Percentiles rank a stretch among this genome's conserved stretches.
These are phyloP conservation scores for Abramis brama DNA, from an alignment of 2,113 vertebrate genomes.

Conservation along the genomic window DNA sequence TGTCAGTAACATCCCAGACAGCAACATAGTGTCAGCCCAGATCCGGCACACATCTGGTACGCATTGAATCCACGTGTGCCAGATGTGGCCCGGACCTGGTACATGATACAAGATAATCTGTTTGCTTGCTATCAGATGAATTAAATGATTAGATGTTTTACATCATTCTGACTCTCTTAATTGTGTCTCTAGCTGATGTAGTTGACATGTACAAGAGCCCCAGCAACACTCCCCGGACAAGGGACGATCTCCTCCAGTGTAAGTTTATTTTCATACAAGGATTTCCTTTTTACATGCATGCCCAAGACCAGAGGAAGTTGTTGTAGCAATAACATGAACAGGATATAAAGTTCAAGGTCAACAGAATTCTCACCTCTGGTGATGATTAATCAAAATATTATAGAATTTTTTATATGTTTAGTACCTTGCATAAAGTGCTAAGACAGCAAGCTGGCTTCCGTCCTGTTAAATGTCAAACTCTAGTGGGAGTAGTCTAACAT, in stretches of 20 bases:
- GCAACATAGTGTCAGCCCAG: too few relatives aligned
- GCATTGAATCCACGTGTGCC: too few relatives aligned
- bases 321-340: not conserved
- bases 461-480: slow-evolving; percentile 21
- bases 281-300: not conserved
- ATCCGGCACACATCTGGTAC: too few relatives aligned
- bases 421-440: not conserved
- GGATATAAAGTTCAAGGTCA: slow-evolving; percentile 1
- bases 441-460: slow-evolving; percentile 34
- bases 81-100: too few relatives aligned
- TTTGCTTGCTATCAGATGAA: slow-evolving; percentile 52
- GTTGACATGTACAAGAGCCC: slow-evolving; percentile 69
- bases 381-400: slow-evolving; percentile 2
- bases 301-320: not conserved
- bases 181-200: slow-evolving; percentile 64
- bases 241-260: slow-evolving; percentile 79
- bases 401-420: not conserved
- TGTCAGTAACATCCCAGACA: slow-evolving; percentile 6
- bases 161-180: slow-evolving; percentile 30
- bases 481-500: slow-evolving; percentile 53
- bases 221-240: slow-evolving; percentile 63
- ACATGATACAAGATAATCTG: slow-evolving; percentile 33
- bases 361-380: not conserved
- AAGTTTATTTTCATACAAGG: slow-evolving; percentile 59
- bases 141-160: not conserved